A percentile compares a stretch with the other conserved stretches of the same genome.
phyloP scores from a whole-genome alignment of 2,888 invertebrate genomes.

The Caenorhabditis sp. region DNA sequence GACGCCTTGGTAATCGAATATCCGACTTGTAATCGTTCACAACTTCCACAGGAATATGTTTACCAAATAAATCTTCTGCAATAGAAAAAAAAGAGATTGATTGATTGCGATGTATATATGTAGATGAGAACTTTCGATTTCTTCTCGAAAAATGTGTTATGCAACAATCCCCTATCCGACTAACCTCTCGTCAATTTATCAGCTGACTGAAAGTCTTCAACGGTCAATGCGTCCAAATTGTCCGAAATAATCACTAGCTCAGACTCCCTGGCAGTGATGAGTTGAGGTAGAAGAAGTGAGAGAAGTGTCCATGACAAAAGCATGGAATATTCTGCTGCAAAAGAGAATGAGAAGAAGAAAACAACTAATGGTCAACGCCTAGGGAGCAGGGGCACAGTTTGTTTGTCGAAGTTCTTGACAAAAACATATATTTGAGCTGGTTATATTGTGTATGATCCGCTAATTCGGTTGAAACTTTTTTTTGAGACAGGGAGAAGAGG shows the following conservation, averaged over 20 bases:
- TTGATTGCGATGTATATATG: background rate
- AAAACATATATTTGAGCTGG: constrained; percentile 14
- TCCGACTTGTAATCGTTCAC: constrained; percentile 64
- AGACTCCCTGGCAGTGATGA: background rate
- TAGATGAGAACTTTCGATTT: background rate
- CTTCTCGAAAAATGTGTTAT: background rate
- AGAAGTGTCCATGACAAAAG: constrained; percentile 34
- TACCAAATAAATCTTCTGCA: constrained; percentile 59
- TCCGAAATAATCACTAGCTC: background rate
- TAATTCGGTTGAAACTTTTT: background rate
- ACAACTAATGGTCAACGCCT: constrained; percentile 39
- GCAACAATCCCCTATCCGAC: background rate
- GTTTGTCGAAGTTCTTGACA: constrained; percentile 16
- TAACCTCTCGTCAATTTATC: constrained; percentile 34
- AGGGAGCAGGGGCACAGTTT: background rate
- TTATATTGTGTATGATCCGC: constrained; percentile 11
- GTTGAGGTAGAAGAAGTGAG: background rate
- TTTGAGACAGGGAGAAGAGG: constrained; percentile 12
- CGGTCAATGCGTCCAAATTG: constrained; percentile 16
- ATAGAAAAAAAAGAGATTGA: constrained; percentile 6
- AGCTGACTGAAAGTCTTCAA: constrained; percentile 28
- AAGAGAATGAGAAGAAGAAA: constrained; percentile 24
- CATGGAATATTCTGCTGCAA: constrained; percentile 28
- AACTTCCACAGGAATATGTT: constrained; percentile 63
- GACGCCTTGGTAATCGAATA: constrained; percentile 53